phyloP scores from a whole-genome alignment of 2,113 vertebrate species.

The Trematocara zebra region DNA sequence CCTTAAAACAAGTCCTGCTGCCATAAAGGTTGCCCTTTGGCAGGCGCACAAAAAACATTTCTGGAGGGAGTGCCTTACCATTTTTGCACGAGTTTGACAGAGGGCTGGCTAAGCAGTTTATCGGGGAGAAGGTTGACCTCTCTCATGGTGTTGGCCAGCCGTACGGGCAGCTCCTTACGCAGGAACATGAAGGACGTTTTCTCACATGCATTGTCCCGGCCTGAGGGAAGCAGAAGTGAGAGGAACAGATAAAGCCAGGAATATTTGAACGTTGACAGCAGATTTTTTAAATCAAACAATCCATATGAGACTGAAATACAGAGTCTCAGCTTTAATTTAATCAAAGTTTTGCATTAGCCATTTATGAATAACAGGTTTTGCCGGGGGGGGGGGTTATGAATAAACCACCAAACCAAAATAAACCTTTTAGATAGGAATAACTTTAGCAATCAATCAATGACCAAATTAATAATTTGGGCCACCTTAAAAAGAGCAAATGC shows the following conservation, averaged over 20 bases:
- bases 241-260: background rate
- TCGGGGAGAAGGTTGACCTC: slow-evolving; percentile 91
- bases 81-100: slow-evolving; percentile 85
- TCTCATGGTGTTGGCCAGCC: slow-evolving; percentile 92
- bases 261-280: background rate
- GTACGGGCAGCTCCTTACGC: slow-evolving; percentile 89
- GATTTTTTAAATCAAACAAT: background rate
- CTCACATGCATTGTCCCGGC: slow-evolving; percentile 91
- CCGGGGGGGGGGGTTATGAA: background rate
- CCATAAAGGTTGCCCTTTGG: background rate
- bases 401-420: background rate
- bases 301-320: background rate
- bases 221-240: slow-evolving; percentile 50
- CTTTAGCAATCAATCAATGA: background rate
- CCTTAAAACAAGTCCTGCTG: background rate
- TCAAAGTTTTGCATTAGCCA: background rate
- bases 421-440: background rate
- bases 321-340: background rate
- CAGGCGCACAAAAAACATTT: no score
- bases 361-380: background rate
- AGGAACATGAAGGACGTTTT: slow-evolving; percentile 96
- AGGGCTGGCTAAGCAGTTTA: slow-evolving; percentile 86
- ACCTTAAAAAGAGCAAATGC: background rate
- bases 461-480: background rate
- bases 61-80: slow-evolving; percentile 70